Conservation (phyloP, 2,113 vertebrate genomes). For the Micronycteris hirsuta region DNA sequence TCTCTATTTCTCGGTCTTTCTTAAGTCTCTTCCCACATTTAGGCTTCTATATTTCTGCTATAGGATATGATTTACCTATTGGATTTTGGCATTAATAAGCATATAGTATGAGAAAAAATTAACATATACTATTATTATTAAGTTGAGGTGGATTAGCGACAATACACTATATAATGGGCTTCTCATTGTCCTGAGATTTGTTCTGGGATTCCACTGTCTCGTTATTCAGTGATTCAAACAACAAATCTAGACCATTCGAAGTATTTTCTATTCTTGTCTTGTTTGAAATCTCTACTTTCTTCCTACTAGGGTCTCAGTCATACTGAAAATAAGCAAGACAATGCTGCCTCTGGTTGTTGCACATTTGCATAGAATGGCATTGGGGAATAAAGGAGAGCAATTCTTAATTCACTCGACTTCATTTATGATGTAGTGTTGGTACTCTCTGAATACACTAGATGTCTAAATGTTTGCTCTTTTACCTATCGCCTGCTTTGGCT, state of each 20-base stretch:
- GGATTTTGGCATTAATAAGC: no score
- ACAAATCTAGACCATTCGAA: neutral
- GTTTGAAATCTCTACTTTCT: neutral
- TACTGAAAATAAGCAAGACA: neutral
- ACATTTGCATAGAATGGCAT: neutral
- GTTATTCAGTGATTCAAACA: neutral
- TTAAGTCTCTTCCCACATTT: no score
- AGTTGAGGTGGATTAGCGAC: neutral
- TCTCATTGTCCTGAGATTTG: neutral
- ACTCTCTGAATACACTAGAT: neutral
- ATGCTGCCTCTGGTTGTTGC: neutral
- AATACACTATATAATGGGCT: neutral
- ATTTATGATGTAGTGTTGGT: neutral
- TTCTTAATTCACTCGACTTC: neutral
- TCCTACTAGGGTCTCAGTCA: neutral
- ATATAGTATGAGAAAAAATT: neutral
- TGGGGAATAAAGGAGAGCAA: neutral
- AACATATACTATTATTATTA: neutral
- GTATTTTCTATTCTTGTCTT: neutral
- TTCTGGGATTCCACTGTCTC: neutral
- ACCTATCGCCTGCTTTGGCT: neutral
- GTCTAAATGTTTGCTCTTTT: neutral
- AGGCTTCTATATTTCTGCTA: no score
- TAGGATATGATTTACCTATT: no score
- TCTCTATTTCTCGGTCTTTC: no score